phyloP scores from a whole-genome alignment of 2,888 invertebrate species.

The Drosophila fulvimacula region DNA sequence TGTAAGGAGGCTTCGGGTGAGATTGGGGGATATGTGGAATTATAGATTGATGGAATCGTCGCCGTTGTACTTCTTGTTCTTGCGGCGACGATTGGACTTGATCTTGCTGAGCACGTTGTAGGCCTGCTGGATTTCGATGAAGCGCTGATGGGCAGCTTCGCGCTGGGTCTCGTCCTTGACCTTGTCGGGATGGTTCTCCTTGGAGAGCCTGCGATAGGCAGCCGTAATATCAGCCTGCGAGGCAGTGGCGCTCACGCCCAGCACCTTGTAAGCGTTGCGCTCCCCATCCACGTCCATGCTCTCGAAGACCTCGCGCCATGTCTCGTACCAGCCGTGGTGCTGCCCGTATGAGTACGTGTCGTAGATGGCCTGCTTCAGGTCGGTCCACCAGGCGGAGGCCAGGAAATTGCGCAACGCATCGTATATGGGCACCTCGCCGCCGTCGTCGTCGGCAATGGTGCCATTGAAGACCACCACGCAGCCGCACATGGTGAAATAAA shows the following conservation, averaged over 20 bases:
- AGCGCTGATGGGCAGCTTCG: constrained; percentile 91
- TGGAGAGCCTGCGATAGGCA: constrained; percentile 92
- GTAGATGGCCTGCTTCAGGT: constrained; percentile 89
- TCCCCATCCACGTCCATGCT: constrained; percentile 96
- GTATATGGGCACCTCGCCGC: constrained; percentile 94
- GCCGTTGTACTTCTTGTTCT: constrained; percentile 89
- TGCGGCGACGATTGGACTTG: constrained; percentile 90
- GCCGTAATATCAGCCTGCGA: constrained; percentile 94
- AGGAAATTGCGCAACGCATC: constrained; percentile 96
- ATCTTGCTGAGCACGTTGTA: constrained; percentile 95
- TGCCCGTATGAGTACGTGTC: constrained; percentile 92
- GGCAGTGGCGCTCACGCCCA: constrained; percentile 91
- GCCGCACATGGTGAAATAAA: constrained; percentile 91
- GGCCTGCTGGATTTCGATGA: constrained; percentile 97
- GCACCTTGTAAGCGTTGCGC: constrained; percentile 93
- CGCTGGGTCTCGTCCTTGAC: constrained; percentile 90
- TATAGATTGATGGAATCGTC: constrained; percentile 82
- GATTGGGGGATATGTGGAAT: background rate
- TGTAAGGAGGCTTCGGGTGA: constrained; percentile 10
- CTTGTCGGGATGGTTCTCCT: constrained; percentile 96
- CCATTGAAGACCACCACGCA: constrained; percentile 95
- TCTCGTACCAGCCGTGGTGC: constrained; percentile 94
- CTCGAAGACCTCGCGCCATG: constrained; percentile 94
- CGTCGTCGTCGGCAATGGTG: constrained; percentile 92
- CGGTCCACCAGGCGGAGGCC: constrained; percentile 95